Conservation (phyloP, 1,140 invertebrate genomes). For the Lasioglossum baleicum region DNA sequence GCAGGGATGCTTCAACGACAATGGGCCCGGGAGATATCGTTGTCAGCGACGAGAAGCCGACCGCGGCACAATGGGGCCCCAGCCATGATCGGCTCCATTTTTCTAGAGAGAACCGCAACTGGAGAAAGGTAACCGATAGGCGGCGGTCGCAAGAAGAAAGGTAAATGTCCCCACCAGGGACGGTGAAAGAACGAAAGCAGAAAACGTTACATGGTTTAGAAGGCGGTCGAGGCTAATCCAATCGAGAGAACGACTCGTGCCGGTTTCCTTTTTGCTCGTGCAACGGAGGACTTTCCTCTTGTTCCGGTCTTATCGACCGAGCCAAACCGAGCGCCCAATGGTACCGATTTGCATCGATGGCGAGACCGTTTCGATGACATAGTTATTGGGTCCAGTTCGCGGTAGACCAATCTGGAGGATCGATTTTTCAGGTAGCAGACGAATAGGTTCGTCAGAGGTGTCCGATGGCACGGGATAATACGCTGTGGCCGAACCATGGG, state of each 20-base stretch:
- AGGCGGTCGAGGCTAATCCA: constrained; percentile 42
- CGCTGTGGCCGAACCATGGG: constrained; percentile 43
- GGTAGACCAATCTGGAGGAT: too few species aligned
- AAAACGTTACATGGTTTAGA: constrained; percentile 8
- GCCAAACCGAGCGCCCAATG: too few species aligned
- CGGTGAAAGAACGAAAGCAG: constrained; percentile 22
- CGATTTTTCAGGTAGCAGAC: neutral
- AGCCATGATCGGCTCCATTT: constrained; percentile 35
- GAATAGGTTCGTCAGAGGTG: neutral
- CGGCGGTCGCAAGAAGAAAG: neutral
- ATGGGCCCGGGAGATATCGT: constrained; percentile 37
- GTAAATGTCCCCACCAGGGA: constrained; percentile 1
- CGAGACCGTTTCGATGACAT: too few species aligned
- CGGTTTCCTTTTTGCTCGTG: constrained; percentile 44
- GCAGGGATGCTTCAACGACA: neutral
- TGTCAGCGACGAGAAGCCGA: constrained; percentile 34
- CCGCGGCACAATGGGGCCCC: constrained; percentile 33
- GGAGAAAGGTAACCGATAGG: constrained; percentile 14
- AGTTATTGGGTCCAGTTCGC: too few species aligned
- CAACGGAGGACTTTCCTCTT: constrained; percentile 34
- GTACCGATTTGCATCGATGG: too few species aligned
- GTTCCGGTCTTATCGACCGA: neutral
- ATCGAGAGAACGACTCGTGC: constrained; percentile 40
- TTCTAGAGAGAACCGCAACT: neutral
- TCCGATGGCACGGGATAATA: constrained; percentile 15